Evolutionary conservation across 2,113 vertebrate species (phyloP), one percentile per base, ranked within the genome.

Genomic region (Nesoenas mayeri): DNA sequence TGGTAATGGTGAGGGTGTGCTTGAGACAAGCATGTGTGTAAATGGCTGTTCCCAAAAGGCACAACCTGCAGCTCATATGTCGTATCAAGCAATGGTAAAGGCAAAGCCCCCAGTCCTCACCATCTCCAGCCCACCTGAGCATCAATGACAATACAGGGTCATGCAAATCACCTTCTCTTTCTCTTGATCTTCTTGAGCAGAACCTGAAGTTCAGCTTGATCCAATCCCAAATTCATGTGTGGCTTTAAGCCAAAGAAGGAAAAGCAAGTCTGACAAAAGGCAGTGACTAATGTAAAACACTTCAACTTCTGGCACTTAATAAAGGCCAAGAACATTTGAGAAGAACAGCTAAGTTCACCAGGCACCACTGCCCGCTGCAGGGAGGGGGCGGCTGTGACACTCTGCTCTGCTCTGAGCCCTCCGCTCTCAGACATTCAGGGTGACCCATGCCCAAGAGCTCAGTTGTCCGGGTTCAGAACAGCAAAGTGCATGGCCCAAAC

Each of bases 1-100:
- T 44, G 11, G 51, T 8, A 16, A 42, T 8, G 38, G 25, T 6
- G 71, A 60, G 42, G 38, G 34, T 61, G 29, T 16, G 29, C 7
- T 48, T 51, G 42, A 54, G 32, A 21, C 17, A 57, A 44, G 26
- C 14, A n/a, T 3, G 1, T 0, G 0, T n/a, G 42, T 29, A 22
- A 25, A 7, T 4, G 18, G 8, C n/a, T 31, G 20, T 16, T 75
- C 17, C 50, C 8, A 6, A 51, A 67, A 40, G 0, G 1, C 9
- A 22, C 15, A 70, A 5, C 42, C 48, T 48, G 25, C 32, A 53
- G 85, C n/a, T 85, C 21, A 0, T 4, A 15, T 19, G 10, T 60
- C 31, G 1, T 21, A 25, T 4, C 11, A 11, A 26, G 32, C 17
- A 66, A 8, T 3, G 10, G n/a, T 16, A 44, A 20, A 86, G 36